Conservation (phyloP, 2,797 vertebrate species). For the Kryptolebias ocellatus region DNA sequence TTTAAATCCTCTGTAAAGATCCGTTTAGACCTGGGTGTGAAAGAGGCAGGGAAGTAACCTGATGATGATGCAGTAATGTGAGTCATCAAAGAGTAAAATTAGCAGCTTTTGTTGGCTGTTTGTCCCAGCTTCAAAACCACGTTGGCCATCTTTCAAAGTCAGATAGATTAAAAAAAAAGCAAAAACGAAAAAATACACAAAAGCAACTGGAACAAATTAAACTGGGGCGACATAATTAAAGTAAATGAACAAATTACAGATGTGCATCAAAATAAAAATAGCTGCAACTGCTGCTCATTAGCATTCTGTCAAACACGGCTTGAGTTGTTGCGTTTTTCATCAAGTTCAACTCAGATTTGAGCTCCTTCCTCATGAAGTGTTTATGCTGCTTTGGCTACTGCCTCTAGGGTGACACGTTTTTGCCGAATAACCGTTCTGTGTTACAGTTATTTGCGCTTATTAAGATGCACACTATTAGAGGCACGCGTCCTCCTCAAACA, state of each 20-base stretch:
- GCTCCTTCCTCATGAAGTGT: conserved; percentile 43
- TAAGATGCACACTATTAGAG: conserved; percentile 72
- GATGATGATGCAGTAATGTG: neutral
- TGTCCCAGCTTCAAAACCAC: no score
- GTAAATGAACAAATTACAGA: neutral
- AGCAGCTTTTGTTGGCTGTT: no score
- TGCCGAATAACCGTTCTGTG: conserved; percentile 57
- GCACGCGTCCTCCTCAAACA: conserved; percentile 63
- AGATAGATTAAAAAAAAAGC: no score
- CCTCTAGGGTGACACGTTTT: conserved; percentile 48
- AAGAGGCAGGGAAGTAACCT: neutral
- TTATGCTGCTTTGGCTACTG: conserved; percentile 46
- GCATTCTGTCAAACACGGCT: neutral
- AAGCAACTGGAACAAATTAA: no score
- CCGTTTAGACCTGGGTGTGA: neutral
- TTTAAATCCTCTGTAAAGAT: neutral
- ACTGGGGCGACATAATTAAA: neutral
- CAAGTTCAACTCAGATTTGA: conserved; percentile 40
- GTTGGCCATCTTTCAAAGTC: no score
- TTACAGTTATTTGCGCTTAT: conserved; percentile 66
- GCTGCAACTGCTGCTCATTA: neutral
- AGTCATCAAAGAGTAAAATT: no score
- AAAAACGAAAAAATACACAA: no score
- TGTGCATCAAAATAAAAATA: neutral
- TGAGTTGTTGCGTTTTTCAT: conserved; percentile 27